Evolutionary conservation across 2,888 invertebrate genomes (phyloP).

Genomic region (Microctonus aethiopoides): DNA sequence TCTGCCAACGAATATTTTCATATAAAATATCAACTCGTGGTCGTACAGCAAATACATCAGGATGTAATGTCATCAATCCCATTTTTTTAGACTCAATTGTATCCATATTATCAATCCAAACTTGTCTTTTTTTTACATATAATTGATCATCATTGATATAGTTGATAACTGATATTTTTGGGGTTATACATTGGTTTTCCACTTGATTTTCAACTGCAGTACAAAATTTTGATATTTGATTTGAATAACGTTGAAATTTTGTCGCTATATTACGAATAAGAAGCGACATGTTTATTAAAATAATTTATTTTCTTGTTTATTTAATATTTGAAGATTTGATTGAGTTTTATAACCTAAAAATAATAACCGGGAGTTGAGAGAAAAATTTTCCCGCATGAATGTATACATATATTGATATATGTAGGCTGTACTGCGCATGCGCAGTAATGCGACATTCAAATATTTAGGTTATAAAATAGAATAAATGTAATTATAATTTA

Average conservation of each 20-base stretch:
- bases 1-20: slow-evolving; percentile 89
- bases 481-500: too few relatives aligned
- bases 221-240: slow-evolving; percentile 46
- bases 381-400: too few relatives aligned
- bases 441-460: too few relatives aligned
- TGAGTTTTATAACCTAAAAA: background rate
- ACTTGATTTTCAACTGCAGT: slow-evolving; percentile 35
- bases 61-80: slow-evolving; percentile 91
- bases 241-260: slow-evolving; percentile 43
- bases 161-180: slow-evolving; percentile 62
- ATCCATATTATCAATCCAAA: slow-evolving; percentile 88
- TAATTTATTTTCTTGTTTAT: background rate
- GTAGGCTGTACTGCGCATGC: too few relatives aligned
- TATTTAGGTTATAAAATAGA: too few relatives aligned
- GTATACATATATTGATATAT: too few relatives aligned
- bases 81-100: slow-evolving; percentile 80
- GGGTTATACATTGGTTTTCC: slow-evolving; percentile 39
- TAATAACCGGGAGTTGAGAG: too few relatives aligned
- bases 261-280: slow-evolving; percentile 48
- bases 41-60: slow-evolving; percentile 83
- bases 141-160: slow-evolving; percentile 45
- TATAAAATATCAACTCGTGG: slow-evolving; percentile 90
- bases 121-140: slow-evolving; percentile 77
- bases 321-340: background rate
- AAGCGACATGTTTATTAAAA: slow-evolving; percentile 48